Percentiles rank a stretch among this genome's conserved stretches.
Conservation (phyloP, 2,113 vertebrate species). For the Hymenochirus boettgeri region DNA sequence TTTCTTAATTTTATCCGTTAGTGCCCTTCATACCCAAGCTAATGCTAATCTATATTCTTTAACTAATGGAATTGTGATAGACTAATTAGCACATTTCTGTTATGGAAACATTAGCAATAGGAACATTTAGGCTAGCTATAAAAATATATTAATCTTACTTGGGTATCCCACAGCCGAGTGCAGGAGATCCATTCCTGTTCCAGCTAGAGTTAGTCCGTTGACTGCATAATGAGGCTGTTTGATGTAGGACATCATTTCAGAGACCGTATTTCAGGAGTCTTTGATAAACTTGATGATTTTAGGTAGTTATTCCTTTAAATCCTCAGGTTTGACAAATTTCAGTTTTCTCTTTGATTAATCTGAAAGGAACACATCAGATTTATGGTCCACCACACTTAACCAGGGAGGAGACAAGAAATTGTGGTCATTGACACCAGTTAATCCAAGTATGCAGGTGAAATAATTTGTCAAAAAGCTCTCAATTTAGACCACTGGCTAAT, state of each 20-base stretch:
- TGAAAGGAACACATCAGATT: constrained; percentile 12
- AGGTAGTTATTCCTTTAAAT: background rate
- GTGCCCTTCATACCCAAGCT: no score
- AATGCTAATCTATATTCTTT: no score
- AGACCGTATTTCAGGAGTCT: background rate
- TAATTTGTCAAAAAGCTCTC: constrained; percentile 26
- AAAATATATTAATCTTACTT: constrained; percentile 73
- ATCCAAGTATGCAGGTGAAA: constrained; percentile 24
- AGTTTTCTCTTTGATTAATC: constrained; percentile 3
- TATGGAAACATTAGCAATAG: no score
- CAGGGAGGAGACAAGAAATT: background rate
- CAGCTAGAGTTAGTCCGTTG: constrained; percentile 77
- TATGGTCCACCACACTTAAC: background rate
- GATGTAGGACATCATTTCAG: constrained; percentile 79
- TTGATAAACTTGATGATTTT: background rate
- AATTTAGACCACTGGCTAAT: constrained; percentile 33
- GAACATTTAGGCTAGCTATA: no score
- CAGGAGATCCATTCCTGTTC: constrained; percentile 78
- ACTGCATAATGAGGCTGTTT: constrained; percentile 83
- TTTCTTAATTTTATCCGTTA: no score
- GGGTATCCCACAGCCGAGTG: constrained; percentile 77
- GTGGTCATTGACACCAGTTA: background rate
- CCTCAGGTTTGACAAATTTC: background rate
- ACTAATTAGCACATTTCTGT: no score
- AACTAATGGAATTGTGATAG: no score